Evolutionary conservation across 2,888 invertebrate genomes (phyloP), one percentile per base, ranked within the genome.

Genomic region (Ganaspis brasiliensis): DNA sequence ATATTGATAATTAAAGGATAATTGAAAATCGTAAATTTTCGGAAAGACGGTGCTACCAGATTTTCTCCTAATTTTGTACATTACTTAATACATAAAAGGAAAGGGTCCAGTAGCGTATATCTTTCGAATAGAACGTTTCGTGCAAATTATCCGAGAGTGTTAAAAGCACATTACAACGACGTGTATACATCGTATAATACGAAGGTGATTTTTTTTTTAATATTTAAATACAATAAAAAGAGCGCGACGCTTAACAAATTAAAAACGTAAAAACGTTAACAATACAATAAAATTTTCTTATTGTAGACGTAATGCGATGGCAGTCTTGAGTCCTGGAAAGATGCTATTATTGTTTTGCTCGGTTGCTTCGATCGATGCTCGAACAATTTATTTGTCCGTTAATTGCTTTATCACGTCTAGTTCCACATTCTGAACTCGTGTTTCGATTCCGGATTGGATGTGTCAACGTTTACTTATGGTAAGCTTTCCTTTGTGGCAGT

Each of bases 201-300:
- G 24, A 52, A 40, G 67, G 70, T 72, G 72, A 71, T 63, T 72
- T 49, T 71, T 35, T n/a, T 75, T 55, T 49, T 73, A 75, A 52
- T 52, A 16, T 35, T 45, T 45, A 67, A 67, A 67, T 67, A 73
- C 74, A 80, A 79, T 81, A 80, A 75, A 86, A 87, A 82, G 86
- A 85, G 84, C 84, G 87, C 88, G 88, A 89, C 87, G 88, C 86
- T 89, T 86, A 89, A 89, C 88, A 87, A 88, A 89, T 89, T 89
- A 89, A 89, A 89, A 90, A 89, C 89, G 88, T 89, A 89, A 89
- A 90, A 89, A 90, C 87, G 88, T 90, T 88, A 90, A 90, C 90
- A 88, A 87, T 89, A 89, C 86, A 87, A 87, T 88, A 88, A 87
- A 86, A 86, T 87, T 88, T 88, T 77, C 87, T 89, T 88, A 89